Evolutionary conservation across 2,797 vertebrate genomes (phyloP).

Genomic region (Hyperoplus lanceolatus): DNA sequence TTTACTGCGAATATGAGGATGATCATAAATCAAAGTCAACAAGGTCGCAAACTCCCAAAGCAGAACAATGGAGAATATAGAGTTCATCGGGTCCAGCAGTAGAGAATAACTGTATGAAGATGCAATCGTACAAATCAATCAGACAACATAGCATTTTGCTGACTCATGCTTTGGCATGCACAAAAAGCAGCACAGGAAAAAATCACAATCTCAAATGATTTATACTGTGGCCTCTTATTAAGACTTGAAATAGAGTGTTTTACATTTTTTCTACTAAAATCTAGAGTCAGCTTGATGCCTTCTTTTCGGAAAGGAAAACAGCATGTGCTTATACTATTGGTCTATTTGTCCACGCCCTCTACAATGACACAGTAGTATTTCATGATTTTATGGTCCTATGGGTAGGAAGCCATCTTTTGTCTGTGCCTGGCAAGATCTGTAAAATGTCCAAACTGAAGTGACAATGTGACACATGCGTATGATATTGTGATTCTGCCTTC

Average conservation of each 20-base stretch:
- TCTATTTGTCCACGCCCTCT: too few relatives aligned
- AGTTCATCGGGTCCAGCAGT: constrained; percentile 41
- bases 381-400: too few relatives aligned
- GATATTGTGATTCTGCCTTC: not conserved
- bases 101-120: constrained; percentile 56
- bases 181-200: constrained; percentile 16
- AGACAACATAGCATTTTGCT: constrained; percentile 59
- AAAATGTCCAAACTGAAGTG: not conserved
- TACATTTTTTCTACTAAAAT: not conserved
- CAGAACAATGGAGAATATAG: constrained; percentile 48
- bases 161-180: constrained; percentile 38
- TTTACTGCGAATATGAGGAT: constrained; percentile 30
- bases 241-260: constrained; percentile 6
- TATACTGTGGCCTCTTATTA: not conserved
- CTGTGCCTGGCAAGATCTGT: too few relatives aligned
- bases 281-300: not conserved
- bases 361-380: too few relatives aligned
- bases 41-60: constrained; percentile 41
- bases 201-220: constrained; percentile 10
- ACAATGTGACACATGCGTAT: not conserved
- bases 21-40: constrained; percentile 69
- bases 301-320: not conserved
- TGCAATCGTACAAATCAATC: constrained; percentile 58
- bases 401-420: too few relatives aligned
- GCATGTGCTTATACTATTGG: too few relatives aligned